Evolutionary conservation across 2,888 invertebrate genomes (phyloP), one percentile per base, ranked within the genome.

Genomic region (Harpagoxenus sublaevis): DNA sequence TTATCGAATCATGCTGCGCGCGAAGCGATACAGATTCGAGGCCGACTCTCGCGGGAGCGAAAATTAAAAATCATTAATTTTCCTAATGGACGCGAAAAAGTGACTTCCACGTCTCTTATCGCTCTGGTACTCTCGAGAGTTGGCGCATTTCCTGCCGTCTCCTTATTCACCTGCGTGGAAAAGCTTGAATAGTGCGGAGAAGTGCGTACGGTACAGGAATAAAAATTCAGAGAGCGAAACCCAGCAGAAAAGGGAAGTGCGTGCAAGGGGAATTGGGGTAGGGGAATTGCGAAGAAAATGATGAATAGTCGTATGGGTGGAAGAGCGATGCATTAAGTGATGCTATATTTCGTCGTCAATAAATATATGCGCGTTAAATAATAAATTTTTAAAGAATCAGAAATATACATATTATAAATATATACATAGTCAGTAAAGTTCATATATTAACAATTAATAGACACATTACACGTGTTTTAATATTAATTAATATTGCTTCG

Each of bases 31-130:
- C 74, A 74, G 65, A 79, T 77, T 65, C 60, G 68, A 62, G 53
- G 79, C 66, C 45, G 23, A 48, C 1, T 39, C 57, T 48, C 62
- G 84, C 55, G 89, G 77, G 78, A 87, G 85, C 85, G 86, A 91
- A 89, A 91, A 91, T 89, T 90, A 87, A 91, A 92, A 92, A 90
- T 92, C 92, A 93, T 93, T 92, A 92, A 93, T 93, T 93, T 91
- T 89, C 91, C 88, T 93, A 93, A 93, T 93, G 91, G 91, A 90
- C 87, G 87, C 85, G 48, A 90, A 88, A 90, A 89, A 91, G 88
- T 88, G 88, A 91, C 88, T 91, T 78, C 85, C 89, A 83, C 90
- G 88, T 87, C 87, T 73, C 79, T 60, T 45, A 31, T 81, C 31
- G 31, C 45, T 15, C 4, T 60, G 53, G 45, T 23, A 83, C 78